phyloP scores from a whole-genome alignment of 2,113 vertebrate genomes.

The Trematocara zebra region DNA sequence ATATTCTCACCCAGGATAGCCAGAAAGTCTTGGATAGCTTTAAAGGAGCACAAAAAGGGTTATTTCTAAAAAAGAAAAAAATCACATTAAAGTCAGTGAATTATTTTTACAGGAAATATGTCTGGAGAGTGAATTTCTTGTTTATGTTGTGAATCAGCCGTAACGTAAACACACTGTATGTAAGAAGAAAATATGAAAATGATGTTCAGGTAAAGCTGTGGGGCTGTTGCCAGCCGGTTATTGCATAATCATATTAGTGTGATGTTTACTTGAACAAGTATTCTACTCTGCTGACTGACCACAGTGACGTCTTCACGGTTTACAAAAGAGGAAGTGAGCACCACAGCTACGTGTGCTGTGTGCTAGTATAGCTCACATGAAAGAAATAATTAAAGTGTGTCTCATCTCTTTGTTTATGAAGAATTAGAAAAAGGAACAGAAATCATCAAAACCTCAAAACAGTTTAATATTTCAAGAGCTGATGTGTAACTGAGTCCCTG shows the following conservation, averaged over 20 bases:
- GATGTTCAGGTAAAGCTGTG: neutral
- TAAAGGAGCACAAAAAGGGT: neutral
- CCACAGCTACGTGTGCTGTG: neutral
- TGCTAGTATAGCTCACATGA: neutral
- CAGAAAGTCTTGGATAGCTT: neutral
- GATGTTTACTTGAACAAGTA: neutral
- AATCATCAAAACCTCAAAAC: neutral
- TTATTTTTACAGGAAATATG: neutral
- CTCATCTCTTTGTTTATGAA: neutral
- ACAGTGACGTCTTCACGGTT: neutral
- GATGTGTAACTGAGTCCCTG: neutral
- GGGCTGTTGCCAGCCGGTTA: neutral
- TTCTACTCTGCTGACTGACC: neutral
- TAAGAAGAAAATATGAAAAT: neutral
- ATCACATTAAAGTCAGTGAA: neutral
- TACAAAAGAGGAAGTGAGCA: neutral
- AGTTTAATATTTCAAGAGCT: neutral
- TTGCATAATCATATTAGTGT: neutral
- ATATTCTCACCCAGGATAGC: neutral
- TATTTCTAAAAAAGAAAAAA: neutral
- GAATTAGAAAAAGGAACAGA: neutral
- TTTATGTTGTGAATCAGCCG: neutral
- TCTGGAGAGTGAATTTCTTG: neutral
- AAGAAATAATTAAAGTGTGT: neutral
- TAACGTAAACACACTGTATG: neutral